Evolutionary conservation across 2,797 vertebrate genomes (phyloP).

Genomic region (Pseudopleuronectes americanus): DNA sequence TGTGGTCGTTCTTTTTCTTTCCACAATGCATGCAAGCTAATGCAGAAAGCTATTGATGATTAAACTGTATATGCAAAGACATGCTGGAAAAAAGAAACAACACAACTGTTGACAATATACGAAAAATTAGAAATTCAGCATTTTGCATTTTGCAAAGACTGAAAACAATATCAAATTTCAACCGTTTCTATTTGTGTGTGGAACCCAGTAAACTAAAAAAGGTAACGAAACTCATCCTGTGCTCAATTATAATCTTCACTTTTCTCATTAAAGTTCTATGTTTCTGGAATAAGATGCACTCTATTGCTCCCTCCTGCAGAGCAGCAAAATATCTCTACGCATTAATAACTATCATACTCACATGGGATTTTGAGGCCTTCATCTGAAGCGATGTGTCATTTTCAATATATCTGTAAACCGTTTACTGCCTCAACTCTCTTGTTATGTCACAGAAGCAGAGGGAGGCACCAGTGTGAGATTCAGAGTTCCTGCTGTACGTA

Average conservation of each 20-base stretch:
- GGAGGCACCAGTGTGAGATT: conserved; percentile 46
- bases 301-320: conserved; percentile 14
- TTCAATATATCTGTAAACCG: conserved; percentile 60
- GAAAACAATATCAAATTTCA: conserved; percentile 20
- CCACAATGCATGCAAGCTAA: neutral
- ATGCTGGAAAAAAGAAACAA: neutral
- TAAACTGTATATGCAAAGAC: neutral
- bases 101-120: neutral
- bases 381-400: conserved; percentile 66
- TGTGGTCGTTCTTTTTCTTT: neutral
- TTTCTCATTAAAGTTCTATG: conserved; percentile 26
- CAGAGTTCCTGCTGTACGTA: conserved; percentile 41
- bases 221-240: conserved; percentile 6
- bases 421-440: conserved; percentile 55
- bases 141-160: neutral
- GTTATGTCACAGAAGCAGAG: conserved; percentile 44
- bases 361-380: conserved; percentile 54
- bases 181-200: neutral
- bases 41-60: neutral
- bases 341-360: conserved; percentile 46
- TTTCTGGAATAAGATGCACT: conserved; percentile 33
- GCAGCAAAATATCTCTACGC: conserved; percentile 36
- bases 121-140: neutral
- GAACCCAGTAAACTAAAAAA: conserved; percentile 10
- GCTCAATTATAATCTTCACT: conserved; percentile 12